Conservation (phyloP, 1,140 invertebrate species). For the Drosophila ficusphila region DNA sequence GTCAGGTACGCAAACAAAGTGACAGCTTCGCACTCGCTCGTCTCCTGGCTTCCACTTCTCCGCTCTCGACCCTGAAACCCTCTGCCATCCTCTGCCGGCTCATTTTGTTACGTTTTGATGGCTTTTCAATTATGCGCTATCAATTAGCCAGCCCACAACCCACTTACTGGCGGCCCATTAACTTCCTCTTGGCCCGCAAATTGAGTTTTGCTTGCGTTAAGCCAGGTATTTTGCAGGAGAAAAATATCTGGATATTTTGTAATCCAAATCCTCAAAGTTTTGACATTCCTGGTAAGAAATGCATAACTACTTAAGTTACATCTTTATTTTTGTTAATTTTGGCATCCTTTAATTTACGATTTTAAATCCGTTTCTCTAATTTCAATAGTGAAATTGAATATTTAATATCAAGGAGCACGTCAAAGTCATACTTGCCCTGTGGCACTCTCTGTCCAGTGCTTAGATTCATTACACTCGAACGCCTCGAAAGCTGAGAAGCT, state of each 20-base stretch:
- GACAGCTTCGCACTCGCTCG: conserved; percentile 15
- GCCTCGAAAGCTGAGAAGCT: conserved; percentile 32
- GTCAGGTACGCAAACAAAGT: conserved; percentile 32
- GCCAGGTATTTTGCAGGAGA: neutral
- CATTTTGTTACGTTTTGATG: conserved; percentile 27
- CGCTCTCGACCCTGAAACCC: neutral
- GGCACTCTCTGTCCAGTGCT: conserved; percentile 17
- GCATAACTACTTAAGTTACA: too few species aligned
- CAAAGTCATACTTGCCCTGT: conserved; percentile 24
- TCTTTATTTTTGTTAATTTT: too few species aligned
- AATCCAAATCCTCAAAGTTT: too few species aligned
- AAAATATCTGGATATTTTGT: too few species aligned
- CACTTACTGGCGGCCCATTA: conserved; percentile 38
- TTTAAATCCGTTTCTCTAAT: too few species aligned
- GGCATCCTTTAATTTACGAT: too few species aligned
- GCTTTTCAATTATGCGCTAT: conserved; percentile 50
- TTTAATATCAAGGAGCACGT: conserved; percentile 40
- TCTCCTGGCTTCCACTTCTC: neutral
- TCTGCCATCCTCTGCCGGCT: too few species aligned
- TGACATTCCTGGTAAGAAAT: too few species aligned
- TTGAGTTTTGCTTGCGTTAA: conserved; percentile 7
- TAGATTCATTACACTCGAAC: conserved; percentile 43
- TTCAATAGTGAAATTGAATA: too few species aligned
- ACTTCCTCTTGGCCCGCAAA: neutral
- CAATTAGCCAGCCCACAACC: conserved; percentile 39